Base-by-base conservation (phyloP, 2,888 invertebrate species). In the Heteromurus nitidus region DNA sequence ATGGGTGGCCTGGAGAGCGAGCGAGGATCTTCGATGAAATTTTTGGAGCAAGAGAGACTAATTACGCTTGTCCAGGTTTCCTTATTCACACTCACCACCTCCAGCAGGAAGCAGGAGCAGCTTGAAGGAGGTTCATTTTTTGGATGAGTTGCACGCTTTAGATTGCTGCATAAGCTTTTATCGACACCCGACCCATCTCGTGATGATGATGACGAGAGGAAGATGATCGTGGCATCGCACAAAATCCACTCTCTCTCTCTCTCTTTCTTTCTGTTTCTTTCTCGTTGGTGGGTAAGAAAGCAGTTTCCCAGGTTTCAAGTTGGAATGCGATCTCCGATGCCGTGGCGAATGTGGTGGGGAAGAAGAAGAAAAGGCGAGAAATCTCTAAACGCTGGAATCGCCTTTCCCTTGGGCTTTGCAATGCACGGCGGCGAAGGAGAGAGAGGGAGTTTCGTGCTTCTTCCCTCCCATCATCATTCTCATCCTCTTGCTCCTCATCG, bases 341-440 rank as follows among this genome's bases (percentile, higher is more conserved):
- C n/a, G 36, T 36, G 36, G 36, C 36, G 36, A 36, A 36, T n/a
- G n/a, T n/a, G n/a, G n/a, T 36, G 36, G 9, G 13, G 9, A 36
- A 36, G 58, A 60, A 1, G 58, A 60, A 22, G 55, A 18, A 11
- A 1, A 5, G 20, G 24, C 55, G 3, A 18, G 60, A 58, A 44
- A 62, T 22, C 31, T 55, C 31, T 55, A 70, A 70, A 70, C 70
- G 70, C 36, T 70, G 55, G 70, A 64, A 77, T 72, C 13, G 22
- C 47, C 58, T 70, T 20, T 67, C 79, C 72, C 72, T 58, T 36
- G 79, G 67, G 79, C 67, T 58, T 80, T 72, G 24, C 65, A 70
- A 30, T 47, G 53, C 36, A 70, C 42, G 2, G 42, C 26, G 9
- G 53, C 18, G 65, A 62, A 3, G 28, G n/a, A 47, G 16, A 55